Base-by-base conservation (phyloP, 1,140 invertebrate species). In the Drosophila varians region DNA sequence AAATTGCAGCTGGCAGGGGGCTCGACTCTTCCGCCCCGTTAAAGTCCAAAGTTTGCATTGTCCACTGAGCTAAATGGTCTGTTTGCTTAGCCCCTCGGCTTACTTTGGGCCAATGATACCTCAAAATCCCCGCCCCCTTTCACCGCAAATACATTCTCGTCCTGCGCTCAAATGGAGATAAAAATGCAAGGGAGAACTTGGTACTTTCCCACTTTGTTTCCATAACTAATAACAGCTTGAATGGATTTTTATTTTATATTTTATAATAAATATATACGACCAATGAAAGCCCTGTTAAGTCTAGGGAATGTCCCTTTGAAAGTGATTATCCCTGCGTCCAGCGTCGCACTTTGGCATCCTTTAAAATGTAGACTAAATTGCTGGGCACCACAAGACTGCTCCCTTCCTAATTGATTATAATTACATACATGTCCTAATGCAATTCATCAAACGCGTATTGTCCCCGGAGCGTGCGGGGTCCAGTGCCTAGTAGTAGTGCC, bases 21-120 rank as follows among this genome's bases (percentile, higher is more conserved):
- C 74, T 77, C 62, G 58, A 58, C 76, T 80, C 73, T 84, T 86
- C 76, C 72, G 76, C 55, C 49, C 60, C 48, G 70, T 72, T 73
- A 62, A 34, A 12, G 21, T 6, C 19, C 38, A 79, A 69, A 84
- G 79, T 84, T 84, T 84, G 75, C 71, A 78, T 75, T 84, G 79
- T 79, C 56, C 70, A 60, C 61, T 55, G 53, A 82, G 68, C 77
- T 56, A 69, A 82, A 80, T 76, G 70, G 73, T 49, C 62, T 82
- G 77, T 77, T 82, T 77, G 77, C 77, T 61, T 77, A 45, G 26
- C 61, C 65, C 62, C 68, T 57, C 36, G 53, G 14, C 49, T 45
- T 26, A 14, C 23, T 21, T 46, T 31, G 49, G 65, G 48, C 34
- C 61, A 82, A 73, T 68, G 73, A 82, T 82, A 53, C 56, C 62